Evolutionary conservation across 2,113 vertebrate species (phyloP), one percentile per base, ranked within the genome.

Genomic region (Ammodramus savannarum): DNA sequence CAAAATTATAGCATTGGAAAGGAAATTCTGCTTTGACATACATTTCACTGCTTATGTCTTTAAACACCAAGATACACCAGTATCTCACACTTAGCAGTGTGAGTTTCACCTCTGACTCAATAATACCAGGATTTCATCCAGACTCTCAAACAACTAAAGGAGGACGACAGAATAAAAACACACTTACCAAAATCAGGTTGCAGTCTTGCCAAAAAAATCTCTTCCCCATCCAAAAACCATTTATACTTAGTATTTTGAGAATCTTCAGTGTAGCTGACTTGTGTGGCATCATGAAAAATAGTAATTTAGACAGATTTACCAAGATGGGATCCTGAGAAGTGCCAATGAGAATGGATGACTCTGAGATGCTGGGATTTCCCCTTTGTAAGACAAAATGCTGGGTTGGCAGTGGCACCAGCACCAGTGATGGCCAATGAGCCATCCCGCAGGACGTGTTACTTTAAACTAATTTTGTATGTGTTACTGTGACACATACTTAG

Each of bases 391-490:
- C 20, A 52, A 73, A 72, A 75, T 36, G 36, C 9, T 11, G 29
- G 46, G 27, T 5, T 81, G 44, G 27, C 27, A 73, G 59, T 48
- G 43, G 67, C 41, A 55, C 49, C 73, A 48, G 46, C 32, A 41
- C 32, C 43, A 27, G 23, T 0, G 2, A 61, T 63, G 46, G 34
- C 46, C 66, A 52, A 13, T 54, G 31, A 90, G 25, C 34, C 25
- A 8, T 34, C 36, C 49, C 0, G 0, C 27, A 68, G 26, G 25
- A 39, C 1, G 2, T 23, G 22, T 55, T 34, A 55, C 22, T 32
- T 46, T 65, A 44, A 88, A 84, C 27, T 93, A 27, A 51, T 43
- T 80, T 55, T 39, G 6, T 41, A 2, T 44, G 62, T 4, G 25
- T 86, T 80, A 86, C 46, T 81, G 3, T 58, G 48, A 38, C 31